Evolutionary conservation across 2,888 invertebrate species (phyloP).

Genomic region (Caenorhabditis panamensis): DNA sequence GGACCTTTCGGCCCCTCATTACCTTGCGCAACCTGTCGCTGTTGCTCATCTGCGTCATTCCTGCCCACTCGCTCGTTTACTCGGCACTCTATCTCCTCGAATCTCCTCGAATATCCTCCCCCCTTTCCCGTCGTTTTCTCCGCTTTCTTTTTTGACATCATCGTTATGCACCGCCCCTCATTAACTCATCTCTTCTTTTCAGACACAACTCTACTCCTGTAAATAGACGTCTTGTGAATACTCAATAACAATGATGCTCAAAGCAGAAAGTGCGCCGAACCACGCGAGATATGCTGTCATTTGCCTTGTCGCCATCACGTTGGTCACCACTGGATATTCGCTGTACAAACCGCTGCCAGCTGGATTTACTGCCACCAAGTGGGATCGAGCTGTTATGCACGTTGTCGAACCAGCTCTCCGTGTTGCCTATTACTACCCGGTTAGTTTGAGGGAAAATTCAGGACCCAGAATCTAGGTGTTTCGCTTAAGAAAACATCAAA

Average conservation of each 20-base stretch:
- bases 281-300: slow-evolving; percentile 24
- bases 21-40: slow-evolving; percentile 9
- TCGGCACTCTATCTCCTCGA: no score
- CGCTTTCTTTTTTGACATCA: no score
- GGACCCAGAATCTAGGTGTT: background rate
- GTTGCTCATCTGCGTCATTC: slow-evolving; percentile 1
- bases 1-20: slow-evolving; percentile 1
- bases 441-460: slow-evolving; percentile 26
- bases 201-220: slow-evolving; percentile 17
- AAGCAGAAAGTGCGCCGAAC: slow-evolving; percentile 11
- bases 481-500: background rate
- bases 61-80: background rate
- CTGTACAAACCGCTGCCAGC: slow-evolving; percentile 70
- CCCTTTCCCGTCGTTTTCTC: no score
- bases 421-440: slow-evolving; percentile 74
- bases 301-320: slow-evolving; percentile 11
- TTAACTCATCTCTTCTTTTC: slow-evolving; percentile 3
- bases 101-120: no score
- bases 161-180: background rate
- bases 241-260: slow-evolving; percentile 38
- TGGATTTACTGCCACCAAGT: slow-evolving; percentile 62
- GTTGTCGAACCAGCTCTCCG: slow-evolving; percentile 72
- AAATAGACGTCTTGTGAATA: slow-evolving; percentile 46
- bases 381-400: slow-evolving; percentile 71
- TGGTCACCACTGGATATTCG: slow-evolving; percentile 30